Base-by-base conservation (phyloP, 2,888 invertebrate genomes). In the Gnatocerus cornutus region DNA sequence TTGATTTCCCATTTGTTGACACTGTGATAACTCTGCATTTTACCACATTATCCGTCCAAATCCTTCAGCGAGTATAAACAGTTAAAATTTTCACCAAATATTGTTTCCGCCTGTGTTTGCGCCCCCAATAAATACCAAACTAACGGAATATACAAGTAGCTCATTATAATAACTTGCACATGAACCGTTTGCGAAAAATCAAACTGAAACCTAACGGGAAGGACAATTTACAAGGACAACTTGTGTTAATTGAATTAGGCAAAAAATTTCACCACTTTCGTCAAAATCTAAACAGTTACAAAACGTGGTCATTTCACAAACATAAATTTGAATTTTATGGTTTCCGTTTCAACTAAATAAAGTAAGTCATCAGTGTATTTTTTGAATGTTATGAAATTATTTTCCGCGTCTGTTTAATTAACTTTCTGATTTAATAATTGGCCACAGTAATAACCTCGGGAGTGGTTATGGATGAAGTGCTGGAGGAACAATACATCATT, bases 381-480 rank as follows among this genome's bases (percentile, higher is more conserved):
- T 50, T 50, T 48, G 27, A 56, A 12, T 41, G 33, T 59, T 59
- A 59, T 33, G 46, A 59, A 59, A 59, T 59, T n/a, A 14, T 33
- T 21, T 21, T 30, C 37, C n/a, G 27, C 12, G 52, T 14, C 9
- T 16, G 4, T 48, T 48, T 7, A 48, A 56, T 56, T 41, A 41
- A 39, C 56, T 56, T 56, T 56, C 56, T 21, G 41, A 56, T 41
- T 39, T 56, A 39, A 39, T 56, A 56, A 56, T 41, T 56, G 56
- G 39, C 56, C 21, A 12, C 13, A 33, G 52, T 53, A 30, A 53
- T 53, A n/a, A 37, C 37, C 37, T n/a, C 37, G 2, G 21, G 37
- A 37, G n/a, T 37, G 37, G 37, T 37, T 37, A 37, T n/a, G 37
- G 37, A 37, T 37, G 37, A 37, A 37, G 37, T 37, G 37, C 37